Evolutionary conservation across 2,113 vertebrate species (phyloP).

Genomic region (Heterotis niloticus): DNA sequence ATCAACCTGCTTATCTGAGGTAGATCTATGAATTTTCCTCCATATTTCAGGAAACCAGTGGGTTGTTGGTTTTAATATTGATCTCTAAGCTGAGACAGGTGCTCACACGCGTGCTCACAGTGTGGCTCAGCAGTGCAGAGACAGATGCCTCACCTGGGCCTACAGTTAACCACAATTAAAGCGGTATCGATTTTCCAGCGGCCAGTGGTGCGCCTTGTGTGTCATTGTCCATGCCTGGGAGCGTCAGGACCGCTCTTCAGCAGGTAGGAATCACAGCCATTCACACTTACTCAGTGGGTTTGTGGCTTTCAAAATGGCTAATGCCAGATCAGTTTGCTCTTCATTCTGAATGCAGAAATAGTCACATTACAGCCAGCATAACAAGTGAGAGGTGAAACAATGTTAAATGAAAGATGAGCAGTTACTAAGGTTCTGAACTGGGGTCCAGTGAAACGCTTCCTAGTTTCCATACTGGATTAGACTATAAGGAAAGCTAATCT

Average conservation of each 20-base stretch:
- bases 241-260: background rate
- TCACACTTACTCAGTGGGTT: background rate
- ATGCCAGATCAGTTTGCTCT: background rate
- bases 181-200: slow-evolving; percentile 16
- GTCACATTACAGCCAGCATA: background rate
- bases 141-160: slow-evolving; percentile 17
- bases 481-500: too few relatives aligned
- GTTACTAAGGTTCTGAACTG: background rate
- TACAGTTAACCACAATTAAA: slow-evolving; percentile 26
- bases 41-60: background rate
- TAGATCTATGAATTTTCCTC: background rate
- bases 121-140: too few relatives aligned
- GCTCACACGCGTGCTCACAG: background rate
- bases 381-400: background rate
- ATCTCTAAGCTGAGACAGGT: background rate
- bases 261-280: background rate
- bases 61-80: slow-evolving; percentile 1
- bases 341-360: background rate
- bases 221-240: background rate
- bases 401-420: background rate
- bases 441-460: background rate
- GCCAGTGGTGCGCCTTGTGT: background rate
- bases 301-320: background rate
- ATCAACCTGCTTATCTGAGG: background rate
- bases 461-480: background rate